Evolutionary conservation across 2,113 vertebrate species (phyloP).

Genomic region (Lucifuga dentata): DNA sequence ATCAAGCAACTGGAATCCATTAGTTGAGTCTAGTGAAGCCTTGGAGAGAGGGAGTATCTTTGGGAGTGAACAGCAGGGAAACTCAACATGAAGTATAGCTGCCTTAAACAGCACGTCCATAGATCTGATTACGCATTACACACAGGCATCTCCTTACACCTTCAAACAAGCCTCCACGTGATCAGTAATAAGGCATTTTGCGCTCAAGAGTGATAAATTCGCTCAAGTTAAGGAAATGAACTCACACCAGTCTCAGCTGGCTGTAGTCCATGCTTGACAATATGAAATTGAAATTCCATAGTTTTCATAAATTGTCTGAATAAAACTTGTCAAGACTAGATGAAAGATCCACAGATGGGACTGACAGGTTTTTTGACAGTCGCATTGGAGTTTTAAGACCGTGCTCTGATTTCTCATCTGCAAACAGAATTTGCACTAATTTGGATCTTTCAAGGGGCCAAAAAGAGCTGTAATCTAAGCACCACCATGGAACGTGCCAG

Average conservation of each 20-base stretch:
- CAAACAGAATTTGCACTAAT: constrained; percentile 42
- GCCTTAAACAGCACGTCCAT: constrained; percentile 48
- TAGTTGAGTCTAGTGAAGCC: constrained; percentile 49
- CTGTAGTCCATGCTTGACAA: neutral
- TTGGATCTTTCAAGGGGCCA: constrained; percentile 48
- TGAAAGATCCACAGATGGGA: constrained; percentile 18
- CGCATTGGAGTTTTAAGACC: neutral
- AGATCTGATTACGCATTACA: constrained; percentile 49
- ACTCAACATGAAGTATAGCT: constrained; percentile 61
- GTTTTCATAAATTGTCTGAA: constrained; percentile 35
- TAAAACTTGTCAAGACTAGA: constrained; percentile 42
- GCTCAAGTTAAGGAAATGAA: constrained; percentile 7
- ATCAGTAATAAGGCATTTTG: constrained; percentile 35
- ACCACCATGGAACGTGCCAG: constrained; percentile 32
- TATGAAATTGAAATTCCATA: constrained; percentile 30
- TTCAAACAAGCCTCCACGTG: constrained; percentile 17
- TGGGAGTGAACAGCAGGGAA: constrained; percentile 54
- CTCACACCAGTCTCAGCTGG: neutral
- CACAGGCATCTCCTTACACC: constrained; percentile 33
- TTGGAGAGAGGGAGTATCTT: constrained; percentile 62
- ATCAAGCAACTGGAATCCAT: constrained; percentile 70
- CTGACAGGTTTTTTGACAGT: constrained; percentile 15
- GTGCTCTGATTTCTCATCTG: constrained; percentile 19
- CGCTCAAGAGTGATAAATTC: constrained; percentile 23
- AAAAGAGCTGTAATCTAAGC: constrained; percentile 55